These are phyloP conservation scores for Reinhardtius hippoglossoides DNA, from an alignment of 2,113 vertebrate genomes.

Conservation along the genomic window DNA sequence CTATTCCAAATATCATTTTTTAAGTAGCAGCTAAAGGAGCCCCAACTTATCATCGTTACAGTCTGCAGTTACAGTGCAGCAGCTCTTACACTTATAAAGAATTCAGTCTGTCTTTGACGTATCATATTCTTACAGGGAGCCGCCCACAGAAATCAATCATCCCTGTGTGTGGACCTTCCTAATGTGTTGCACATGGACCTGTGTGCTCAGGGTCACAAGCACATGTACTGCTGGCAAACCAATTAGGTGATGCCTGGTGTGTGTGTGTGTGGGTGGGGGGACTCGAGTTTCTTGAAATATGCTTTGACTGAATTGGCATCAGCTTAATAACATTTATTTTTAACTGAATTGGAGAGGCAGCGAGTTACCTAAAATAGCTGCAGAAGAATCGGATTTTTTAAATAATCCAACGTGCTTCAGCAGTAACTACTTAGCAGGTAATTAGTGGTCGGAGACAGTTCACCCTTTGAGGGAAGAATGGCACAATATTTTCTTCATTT, in stretches of 20 bases:
- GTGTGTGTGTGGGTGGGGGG: background rate
- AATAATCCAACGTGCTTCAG: slow-evolving; percentile 31
- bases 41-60: too few relatives aligned
- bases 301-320: slow-evolving; percentile 9
- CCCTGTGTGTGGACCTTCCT: background rate
- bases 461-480: slow-evolving; percentile 26
- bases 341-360: slow-evolving; percentile 24
- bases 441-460: slow-evolving; percentile 38
- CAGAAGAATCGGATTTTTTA: slow-evolving; percentile 14
- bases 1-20: too few relatives aligned
- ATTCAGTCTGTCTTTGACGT: background rate
- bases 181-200: slow-evolving; percentile 32
- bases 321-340: slow-evolving; percentile 51
- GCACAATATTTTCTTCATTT: slow-evolving; percentile 23
- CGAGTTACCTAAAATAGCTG: slow-evolving; percentile 3
- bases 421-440: slow-evolving; percentile 37
- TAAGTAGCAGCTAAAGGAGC: too few relatives aligned
- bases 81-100: too few relatives aligned
- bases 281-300: background rate
- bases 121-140: background rate
- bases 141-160: background rate
- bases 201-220: slow-evolving; percentile 12
- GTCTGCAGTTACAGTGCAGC: too few relatives aligned
- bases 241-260: slow-evolving; percentile 14
- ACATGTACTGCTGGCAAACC: slow-evolving; percentile 14